Evolutionary conservation across 2,888 invertebrate species (phyloP), one percentile per base, ranked within the genome.

Genomic region (Tetheella fluctuosa): DNA sequence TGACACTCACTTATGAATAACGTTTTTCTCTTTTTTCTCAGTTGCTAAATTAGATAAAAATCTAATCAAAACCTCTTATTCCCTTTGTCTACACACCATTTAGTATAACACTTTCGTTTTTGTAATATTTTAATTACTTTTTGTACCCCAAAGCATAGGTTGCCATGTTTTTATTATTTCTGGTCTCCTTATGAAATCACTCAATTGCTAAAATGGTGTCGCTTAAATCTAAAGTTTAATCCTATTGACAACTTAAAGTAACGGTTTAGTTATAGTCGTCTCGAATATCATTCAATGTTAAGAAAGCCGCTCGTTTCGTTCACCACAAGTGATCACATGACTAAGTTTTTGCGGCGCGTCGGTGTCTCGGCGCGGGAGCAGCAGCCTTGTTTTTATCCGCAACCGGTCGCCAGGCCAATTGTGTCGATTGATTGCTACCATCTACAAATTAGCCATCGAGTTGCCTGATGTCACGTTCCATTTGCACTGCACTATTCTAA

Each of bases 401-500:
- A 63, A 69, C 68, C 68, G 69, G 64, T 70, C 67, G 66, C 66
- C 73, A 59, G 67, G 71, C 71, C 73, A 83, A 86, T 85, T 76
- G 76, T 67, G 64, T 57, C 67, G 69, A 77, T 77, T 81, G 81
- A 79, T 79, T 74, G 74, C 75, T 74, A 73, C 75, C 67, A 76
- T 77, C 74, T 70, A 71, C 76, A 71, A 81, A 79, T 78, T 71
- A 63, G 70, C 63, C 60, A 34, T 34, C 28, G 30, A 62, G 59
- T 20, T 61, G 59, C 63, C 66, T 81, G 79, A 83, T 75, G 83
- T 83, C 83, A 81, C 67, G 63, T 70, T 64, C 70, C 67, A 69
- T 61, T 67, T 61, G 59, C 62, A 63, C 64, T 68, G 65, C 64
- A 68, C 63, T 63, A 61, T 61, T 67, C 63, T 72, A 77, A 74